Evolutionary conservation across 2,888 invertebrate species (phyloP), one percentile per base, ranked within the genome.

Genomic region (Phoronis australis): DNA sequence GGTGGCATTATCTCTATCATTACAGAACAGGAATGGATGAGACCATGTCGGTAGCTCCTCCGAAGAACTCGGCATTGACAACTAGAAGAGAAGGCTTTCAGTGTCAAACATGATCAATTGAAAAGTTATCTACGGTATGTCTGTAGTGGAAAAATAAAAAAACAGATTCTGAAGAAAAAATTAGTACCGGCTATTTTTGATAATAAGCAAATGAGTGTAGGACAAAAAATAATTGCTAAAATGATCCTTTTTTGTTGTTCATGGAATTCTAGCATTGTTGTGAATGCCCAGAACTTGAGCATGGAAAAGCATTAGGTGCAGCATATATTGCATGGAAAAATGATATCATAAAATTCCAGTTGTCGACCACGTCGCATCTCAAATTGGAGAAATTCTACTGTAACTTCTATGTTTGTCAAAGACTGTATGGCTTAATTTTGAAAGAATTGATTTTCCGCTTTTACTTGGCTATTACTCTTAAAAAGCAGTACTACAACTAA

Each of bases 41-140:
- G 70, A 65, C 73, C 73, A 73, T 15, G 50, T 50, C 1, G 73
- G 71, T 51, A 68, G 69, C 1, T 54, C 56, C n/a, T 65, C 64
- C 4, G 73, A 71, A 12, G 61, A 50, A 2, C 71, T 71, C n/a
- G 65, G 64, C 41, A 69, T 59, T 26, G 51, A 52, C 21, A 43
- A 18, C 42, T 18, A 37, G 4, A 6, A 47, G 9, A 0, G 15
- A 45, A 37, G 22, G 24, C 9, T 15, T 20, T 27, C n/a, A 49
- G 6, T 4, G 25, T 4, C 27, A 15, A 9, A 4, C 18, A 43
- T 31, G 27, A 26, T 27, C 3, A 26, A 18, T 43, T 26, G 4
- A 15, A 21, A 43, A 2, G 2, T 21, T 15, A 18, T 6, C 0
- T n/a, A 21, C 15, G 6, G n/a, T 21, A 12, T 42, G 18, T 18